Conservation (phyloP, 2,888 invertebrate genomes). For the Macroteleia sp. region DNA sequence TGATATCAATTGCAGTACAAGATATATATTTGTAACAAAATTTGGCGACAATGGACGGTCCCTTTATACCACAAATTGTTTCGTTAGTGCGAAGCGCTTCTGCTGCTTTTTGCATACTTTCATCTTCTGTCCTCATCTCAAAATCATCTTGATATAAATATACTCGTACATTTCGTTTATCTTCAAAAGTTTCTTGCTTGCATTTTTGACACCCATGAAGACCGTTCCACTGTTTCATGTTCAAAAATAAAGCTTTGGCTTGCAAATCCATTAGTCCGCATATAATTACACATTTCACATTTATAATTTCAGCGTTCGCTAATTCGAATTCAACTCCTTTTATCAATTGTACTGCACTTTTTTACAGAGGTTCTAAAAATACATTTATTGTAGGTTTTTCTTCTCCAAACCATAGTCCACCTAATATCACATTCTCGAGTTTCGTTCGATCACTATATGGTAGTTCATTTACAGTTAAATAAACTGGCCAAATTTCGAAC, state of each 20-base stretch:
- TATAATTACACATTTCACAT: slow-evolving; percentile 26
- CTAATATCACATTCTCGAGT: slow-evolving; percentile 62
- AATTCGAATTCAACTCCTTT: slow-evolving; percentile 21
- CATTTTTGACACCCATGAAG: slow-evolving; percentile 15
- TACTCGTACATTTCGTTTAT: background rate
- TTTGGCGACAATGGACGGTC: background rate
- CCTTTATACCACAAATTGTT: background rate
- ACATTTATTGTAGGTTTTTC: background rate
- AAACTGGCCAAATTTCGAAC: slow-evolving; percentile 59
- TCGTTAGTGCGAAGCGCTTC: background rate
- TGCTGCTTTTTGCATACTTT: background rate
- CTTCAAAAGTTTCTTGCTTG: background rate
- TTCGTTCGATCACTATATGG: slow-evolving; percentile 54
- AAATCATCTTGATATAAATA: background rate
- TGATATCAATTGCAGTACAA: background rate
- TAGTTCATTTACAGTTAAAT: slow-evolving; percentile 65
- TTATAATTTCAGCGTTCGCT: background rate
- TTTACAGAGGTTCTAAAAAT: slow-evolving; percentile 33
- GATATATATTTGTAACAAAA: background rate
- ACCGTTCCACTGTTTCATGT: slow-evolving; percentile 52
- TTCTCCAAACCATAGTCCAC: slow-evolving; percentile 58
- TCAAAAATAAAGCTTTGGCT: slow-evolving; percentile 51
- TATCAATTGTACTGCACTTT: slow-evolving; percentile 14
- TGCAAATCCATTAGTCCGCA: slow-evolving; percentile 44
- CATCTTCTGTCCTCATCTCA: background rate